A percentile compares a stretch with the other conserved stretches of the same genome.
phyloP scores from a whole-genome alignment of 2,888 invertebrate species.

The Lordiphosa andalusiaca region DNA sequence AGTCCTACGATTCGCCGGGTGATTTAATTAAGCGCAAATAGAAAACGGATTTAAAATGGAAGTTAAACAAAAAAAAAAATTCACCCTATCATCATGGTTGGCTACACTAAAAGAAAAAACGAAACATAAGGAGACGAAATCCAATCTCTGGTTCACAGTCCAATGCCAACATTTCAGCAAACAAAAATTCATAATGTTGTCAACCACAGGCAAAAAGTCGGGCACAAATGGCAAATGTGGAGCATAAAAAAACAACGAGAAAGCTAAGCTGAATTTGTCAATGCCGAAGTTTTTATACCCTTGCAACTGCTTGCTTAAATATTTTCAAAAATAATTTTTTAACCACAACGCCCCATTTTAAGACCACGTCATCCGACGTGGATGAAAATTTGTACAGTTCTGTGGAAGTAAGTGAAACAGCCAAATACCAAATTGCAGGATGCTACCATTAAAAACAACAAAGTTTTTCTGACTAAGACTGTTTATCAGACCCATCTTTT shows the following conservation, averaged over 20 bases:
- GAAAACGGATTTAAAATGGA: slow-evolving; percentile 5
- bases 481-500: no score
- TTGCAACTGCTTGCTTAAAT: no score
- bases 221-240: slow-evolving; percentile 47
- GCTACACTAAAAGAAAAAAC: not conserved
- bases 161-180: slow-evolving; percentile 3
- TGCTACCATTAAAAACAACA: no score
- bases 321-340: no score
- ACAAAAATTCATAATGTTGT: slow-evolving; percentile 34
- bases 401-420: no score
- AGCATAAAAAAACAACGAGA: slow-evolving; percentile 15
- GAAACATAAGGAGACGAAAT: not conserved
- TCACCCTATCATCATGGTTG: slow-evolving; percentile 6
- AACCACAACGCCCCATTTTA: no score
- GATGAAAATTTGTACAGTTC: no score
- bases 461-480: no score
- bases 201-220: slow-evolving; percentile 18
- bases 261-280: no score
- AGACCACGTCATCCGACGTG: no score
- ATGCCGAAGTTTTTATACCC: no score
- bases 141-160: slow-evolving; percentile 6
- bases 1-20: slow-evolving; percentile 32
- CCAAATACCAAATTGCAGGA: no score
- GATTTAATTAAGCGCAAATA: slow-evolving; percentile 60
- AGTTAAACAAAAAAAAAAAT: not conserved